Conservation (phyloP, 2,797 vertebrate species). For the Hoplostethus atlanticus region DNA sequence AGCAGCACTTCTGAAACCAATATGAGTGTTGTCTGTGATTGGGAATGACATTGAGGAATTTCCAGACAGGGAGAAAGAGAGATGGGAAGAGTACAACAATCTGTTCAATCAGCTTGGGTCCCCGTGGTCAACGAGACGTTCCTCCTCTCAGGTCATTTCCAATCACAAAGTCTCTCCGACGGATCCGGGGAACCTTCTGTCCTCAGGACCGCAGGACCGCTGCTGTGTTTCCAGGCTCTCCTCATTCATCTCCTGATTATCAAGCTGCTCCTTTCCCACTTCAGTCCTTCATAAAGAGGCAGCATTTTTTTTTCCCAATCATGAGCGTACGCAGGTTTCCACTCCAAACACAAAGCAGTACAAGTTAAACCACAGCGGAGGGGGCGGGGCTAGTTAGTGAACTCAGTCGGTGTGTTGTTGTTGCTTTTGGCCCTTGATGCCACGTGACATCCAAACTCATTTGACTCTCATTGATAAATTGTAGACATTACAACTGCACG, state of each 20-base stretch:
- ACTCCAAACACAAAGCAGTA: constrained; percentile 14
- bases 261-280: constrained; percentile 52
- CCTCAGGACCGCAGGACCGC: not conserved
- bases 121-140: constrained; percentile 13
- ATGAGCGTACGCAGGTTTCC: constrained; percentile 25
- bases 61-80: constrained; percentile 2
- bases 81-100: constrained; percentile 5
- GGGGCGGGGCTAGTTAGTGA: not conserved
- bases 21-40: constrained; percentile 47
- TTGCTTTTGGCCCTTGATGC: no score
- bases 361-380: constrained; percentile 29
- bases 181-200: constrained; percentile 11
- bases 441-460: no score
- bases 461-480: no score
- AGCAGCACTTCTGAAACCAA: constrained; percentile 30
- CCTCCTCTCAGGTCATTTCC: constrained; percentile 8
- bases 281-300: constrained; percentile 45
- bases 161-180: constrained; percentile 1
- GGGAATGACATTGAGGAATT: constrained; percentile 55
- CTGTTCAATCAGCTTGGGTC: constrained; percentile 34
- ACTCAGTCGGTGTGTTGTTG: constrained; percentile 2
- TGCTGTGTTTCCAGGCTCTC: constrained; percentile 11
- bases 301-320: constrained; percentile 35
- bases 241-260: not conserved
- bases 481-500: no score